Base-by-base conservation (phyloP, 2,797 vertebrate species). In the Myripristis jacobus region DNA sequence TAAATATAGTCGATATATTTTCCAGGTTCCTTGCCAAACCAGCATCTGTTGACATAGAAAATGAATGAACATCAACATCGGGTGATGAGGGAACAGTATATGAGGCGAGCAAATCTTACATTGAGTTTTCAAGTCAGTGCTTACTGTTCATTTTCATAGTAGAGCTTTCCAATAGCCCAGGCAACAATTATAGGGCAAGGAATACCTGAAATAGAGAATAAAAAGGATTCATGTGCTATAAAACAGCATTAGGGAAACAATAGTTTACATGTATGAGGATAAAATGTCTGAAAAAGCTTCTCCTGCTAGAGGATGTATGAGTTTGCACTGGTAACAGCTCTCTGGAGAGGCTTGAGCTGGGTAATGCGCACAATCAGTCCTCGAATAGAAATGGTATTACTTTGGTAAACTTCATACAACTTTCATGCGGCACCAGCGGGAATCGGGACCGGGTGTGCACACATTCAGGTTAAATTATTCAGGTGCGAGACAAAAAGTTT, bases 1-100 rank as follows among this genome's bases (percentile, higher is more conserved):
- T 98, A 98, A 84, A 99, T 98, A 84, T 98, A 99, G 92, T 99
- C 98, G 21, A 99, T 95, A 0, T 98, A 96, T 86, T 98, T 97
- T 0, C 97, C 97, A 0, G 97, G 96, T 62, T 97, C 96, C 90
- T 98, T 98, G 75, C 97, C 98, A 91, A 99, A 98, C 98, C 98
- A 99, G 90, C 98, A 99, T 81, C 98, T 99, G 90, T 68, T 55
- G 53, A 85, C 48, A 77, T n/a, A 50, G 21, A 36, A 53, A 38
- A 73, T 53, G 0, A 75, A 43, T 64, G 4, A 60, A 67, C 57
- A 41, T 77, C 15, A 65, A 22, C 2, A 25, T 0, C 2, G 3
- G 2, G 50, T 10, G 27, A 36, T 36, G 11, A 16, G n/a, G 19
- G 3, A 54, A 59, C 3, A 18, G 25, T 5, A 24, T 0, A 54